Percentiles rank a stretch among this genome's conserved stretches.
Evolutionary conservation across 2,888 invertebrate species (phyloP).

Genomic region (Diogma glabrata): DNA sequence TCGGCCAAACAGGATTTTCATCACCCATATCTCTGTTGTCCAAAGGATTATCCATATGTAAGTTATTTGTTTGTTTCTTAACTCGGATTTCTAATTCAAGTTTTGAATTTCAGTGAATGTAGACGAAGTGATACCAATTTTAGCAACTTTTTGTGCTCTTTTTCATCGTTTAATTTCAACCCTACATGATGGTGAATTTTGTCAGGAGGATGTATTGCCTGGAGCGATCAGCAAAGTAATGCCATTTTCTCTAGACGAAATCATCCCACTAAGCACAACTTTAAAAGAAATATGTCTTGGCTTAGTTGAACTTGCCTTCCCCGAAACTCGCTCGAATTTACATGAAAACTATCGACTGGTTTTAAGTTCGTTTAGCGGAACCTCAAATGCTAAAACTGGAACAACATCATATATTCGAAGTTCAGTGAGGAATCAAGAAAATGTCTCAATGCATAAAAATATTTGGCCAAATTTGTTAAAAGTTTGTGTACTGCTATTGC

Average conservation of each 20-base stretch:
- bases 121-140: conserved; percentile 56
- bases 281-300: conserved; percentile 74
- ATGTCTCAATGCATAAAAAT: conserved; percentile 41
- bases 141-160: conserved; percentile 74
- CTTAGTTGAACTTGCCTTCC: conserved; percentile 75
- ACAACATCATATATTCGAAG: conserved; percentile 21
- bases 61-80: conserved; percentile 20
- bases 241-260: conserved; percentile 61
- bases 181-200: conserved; percentile 77
- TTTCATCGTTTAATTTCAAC: conserved; percentile 71
- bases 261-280: conserved; percentile 58
- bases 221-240: conserved; percentile 27
- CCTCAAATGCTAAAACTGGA: background rate
- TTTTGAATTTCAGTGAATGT: conserved; percentile 38
- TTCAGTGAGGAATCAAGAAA: conserved; percentile 28
- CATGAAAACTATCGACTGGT: conserved; percentile 48
- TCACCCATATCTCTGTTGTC: conserved; percentile 34
- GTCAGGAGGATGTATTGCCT: conserved; percentile 36
- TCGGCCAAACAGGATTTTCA: conserved; percentile 33
- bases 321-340: conserved; percentile 55
- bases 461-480: conserved; percentile 72
- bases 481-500: conserved; percentile 55
- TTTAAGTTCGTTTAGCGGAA: conserved; percentile 20
- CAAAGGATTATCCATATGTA: conserved; percentile 34
- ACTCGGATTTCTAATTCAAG: background rate